These are phyloP conservation scores for Coecobrya sp. DNA, from an alignment of 2,888 invertebrate genomes.

Conservation along the genomic window DNA sequence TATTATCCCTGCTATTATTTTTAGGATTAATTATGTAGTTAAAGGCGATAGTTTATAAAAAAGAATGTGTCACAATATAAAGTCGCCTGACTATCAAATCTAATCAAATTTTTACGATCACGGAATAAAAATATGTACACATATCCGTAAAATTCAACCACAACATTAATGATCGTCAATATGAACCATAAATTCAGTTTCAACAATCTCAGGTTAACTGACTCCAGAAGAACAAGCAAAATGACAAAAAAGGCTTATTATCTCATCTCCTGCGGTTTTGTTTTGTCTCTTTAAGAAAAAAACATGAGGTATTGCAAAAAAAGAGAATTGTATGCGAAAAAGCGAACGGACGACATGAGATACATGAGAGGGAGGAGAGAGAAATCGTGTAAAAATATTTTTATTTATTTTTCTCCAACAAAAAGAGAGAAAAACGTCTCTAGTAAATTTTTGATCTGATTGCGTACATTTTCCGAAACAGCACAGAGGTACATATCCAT, in stretches of 20 bases:
- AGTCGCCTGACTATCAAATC: too few relatives aligned
- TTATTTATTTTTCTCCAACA: neutral
- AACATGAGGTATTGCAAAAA: neutral
- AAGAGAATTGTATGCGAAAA: neutral
- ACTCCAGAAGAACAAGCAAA: neutral
- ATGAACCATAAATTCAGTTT: neutral
- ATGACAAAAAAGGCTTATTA: slow-evolving; percentile 14
- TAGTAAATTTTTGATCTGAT: neutral
- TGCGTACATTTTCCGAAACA: neutral
- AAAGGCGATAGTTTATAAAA: neutral
- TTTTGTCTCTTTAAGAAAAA: slow-evolving; percentile 10
- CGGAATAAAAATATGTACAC: too few relatives aligned
- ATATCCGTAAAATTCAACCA: too few relatives aligned
- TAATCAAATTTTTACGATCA: neutral
- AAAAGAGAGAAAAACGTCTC: neutral
- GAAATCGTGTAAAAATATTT: slow-evolving; percentile 36
- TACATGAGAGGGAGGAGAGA: slow-evolving; percentile 19
- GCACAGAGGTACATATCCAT: neutral
- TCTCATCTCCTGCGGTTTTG: slow-evolving; percentile 25
- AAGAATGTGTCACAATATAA: too few relatives aligned
- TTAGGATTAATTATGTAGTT: neutral
- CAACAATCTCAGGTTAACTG: neutral
- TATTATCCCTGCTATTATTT: neutral
- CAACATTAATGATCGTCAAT: too few relatives aligned
- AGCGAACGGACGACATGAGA: neutral